These are phyloP conservation scores for Drosophila siamana DNA, from an alignment of 2,888 invertebrate genomes.

Conservation along the genomic window DNA sequence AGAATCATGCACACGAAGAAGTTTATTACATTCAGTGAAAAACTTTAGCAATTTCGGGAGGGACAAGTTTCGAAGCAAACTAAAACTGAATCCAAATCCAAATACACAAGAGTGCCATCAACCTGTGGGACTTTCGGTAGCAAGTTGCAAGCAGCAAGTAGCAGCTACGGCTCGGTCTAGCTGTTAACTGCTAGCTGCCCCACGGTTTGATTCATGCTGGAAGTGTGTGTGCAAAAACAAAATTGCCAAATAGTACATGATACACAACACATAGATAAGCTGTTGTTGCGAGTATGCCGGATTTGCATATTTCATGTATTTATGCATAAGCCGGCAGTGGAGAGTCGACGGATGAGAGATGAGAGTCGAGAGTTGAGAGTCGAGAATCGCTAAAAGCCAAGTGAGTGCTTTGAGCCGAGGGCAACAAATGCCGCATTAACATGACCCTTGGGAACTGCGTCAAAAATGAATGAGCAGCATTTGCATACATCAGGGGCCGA, in stretches of 20 bases:
- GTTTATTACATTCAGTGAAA: slow-evolving; percentile 47
- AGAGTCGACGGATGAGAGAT: slow-evolving; percentile 4
- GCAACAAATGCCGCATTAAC: slow-evolving; percentile 72
- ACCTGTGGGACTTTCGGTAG: slow-evolving; percentile 14
- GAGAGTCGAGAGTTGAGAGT: neutral
- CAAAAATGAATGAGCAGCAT: slow-evolving; percentile 63
- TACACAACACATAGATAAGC: slow-evolving; percentile 18
- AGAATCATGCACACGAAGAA: slow-evolving; percentile 14
- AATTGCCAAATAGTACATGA: slow-evolving; percentile 32
- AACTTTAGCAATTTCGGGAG: slow-evolving; percentile 60
- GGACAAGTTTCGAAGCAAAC: slow-evolving; percentile 49
- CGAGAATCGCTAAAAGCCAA: slow-evolving; percentile 67
- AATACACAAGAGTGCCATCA: slow-evolving; percentile 53
- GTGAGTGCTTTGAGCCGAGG: slow-evolving; percentile 49
- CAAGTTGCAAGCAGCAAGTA: neutral
- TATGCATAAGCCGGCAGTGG: slow-evolving; percentile 55
- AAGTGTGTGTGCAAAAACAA: slow-evolving; percentile 31
- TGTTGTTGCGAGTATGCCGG: slow-evolving; percentile 15
- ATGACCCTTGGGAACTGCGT: slow-evolving; percentile 63
- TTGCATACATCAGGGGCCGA: slow-evolving; percentile 60
- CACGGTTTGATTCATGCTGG: slow-evolving; percentile 20
- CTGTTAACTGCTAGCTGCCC: neutral
- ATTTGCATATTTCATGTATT: slow-evolving; percentile 74
- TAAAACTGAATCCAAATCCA: slow-evolving; percentile 45
- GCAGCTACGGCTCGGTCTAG: neutral